A percentile compares a stretch with the other conserved stretches of the same genome.
Evolutionary conservation across 2,113 vertebrate species (phyloP).

Genomic region (Madoqua kirkii): DNA sequence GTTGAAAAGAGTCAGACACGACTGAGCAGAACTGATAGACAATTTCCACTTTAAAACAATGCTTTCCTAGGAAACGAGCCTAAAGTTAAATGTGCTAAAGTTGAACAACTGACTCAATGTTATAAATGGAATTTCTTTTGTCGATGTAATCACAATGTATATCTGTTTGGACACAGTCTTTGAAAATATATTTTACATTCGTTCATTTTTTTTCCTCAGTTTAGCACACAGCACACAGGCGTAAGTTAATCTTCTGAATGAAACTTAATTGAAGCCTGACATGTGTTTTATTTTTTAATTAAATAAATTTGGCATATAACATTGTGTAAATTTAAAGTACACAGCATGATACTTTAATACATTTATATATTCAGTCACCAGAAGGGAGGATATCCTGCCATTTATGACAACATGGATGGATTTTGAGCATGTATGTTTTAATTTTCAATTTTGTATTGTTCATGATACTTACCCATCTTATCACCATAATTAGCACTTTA

Average conservation of each 20-base stretch:
- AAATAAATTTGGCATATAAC: not conserved
- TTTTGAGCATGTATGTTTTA: not conserved
- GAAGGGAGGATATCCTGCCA: not conserved
- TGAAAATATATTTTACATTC: not conserved
- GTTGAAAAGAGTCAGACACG: too few species aligned
- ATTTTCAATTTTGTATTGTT: conserved; percentile 1
- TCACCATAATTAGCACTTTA: not conserved
- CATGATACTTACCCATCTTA: not conserved
- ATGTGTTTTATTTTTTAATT: not conserved
- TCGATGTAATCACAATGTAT: not conserved
- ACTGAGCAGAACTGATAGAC: not conserved
- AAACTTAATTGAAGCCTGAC: not conserved
- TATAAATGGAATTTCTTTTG: not conserved
- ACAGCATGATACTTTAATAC: not conserved
- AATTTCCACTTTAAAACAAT: conserved; percentile 14
- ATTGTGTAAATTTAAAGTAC: not conserved
- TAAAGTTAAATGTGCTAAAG: not conserved
- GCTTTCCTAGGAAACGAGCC: not conserved
- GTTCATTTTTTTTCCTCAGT: not conserved
- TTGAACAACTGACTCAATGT: not conserved
- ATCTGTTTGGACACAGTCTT: not conserved
- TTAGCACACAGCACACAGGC: not conserved
- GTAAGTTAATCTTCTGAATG: not conserved
- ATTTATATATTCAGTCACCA: not conserved
- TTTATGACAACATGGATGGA: not conserved